phyloP scores from a whole-genome alignment of 2,113 vertebrate genomes.

The Centrocercus urophasianus region DNA sequence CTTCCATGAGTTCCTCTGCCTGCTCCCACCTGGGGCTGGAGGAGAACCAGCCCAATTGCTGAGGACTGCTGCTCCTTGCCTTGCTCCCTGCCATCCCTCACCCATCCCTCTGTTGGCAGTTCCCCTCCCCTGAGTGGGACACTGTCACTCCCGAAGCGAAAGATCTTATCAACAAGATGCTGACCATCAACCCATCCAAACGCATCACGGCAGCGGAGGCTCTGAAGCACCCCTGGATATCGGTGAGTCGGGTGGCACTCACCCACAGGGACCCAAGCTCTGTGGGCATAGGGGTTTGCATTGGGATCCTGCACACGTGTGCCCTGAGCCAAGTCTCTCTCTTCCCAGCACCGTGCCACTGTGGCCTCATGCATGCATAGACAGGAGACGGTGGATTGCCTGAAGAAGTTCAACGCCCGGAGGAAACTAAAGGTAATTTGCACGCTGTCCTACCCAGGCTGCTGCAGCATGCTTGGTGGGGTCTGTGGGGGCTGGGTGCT shows the following conservation, averaged over 20 bases:
- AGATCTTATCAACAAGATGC: conserved; percentile 97
- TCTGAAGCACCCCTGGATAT: conserved; percentile 97
- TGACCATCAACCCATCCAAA: conserved; percentile 95
- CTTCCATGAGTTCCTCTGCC: background rate
- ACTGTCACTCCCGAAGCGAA: conserved; percentile 96
- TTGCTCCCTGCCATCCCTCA: conserved; percentile 25
- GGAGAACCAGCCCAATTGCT: background rate
- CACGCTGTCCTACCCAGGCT: background rate
- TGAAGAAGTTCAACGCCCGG: conserved; percentile 97
- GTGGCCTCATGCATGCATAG: conserved; percentile 98
- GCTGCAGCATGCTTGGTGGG: background rate
- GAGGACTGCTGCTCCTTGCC: background rate
- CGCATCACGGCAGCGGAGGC: conserved; percentile 92
- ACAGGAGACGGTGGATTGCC: conserved; percentile 95
- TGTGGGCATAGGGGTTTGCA: background rate
- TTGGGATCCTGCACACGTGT: background rate
- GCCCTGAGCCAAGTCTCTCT: background rate
- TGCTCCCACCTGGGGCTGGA: background rate
- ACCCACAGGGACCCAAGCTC: accelerated
- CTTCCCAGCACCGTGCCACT: conserved; percentile 90
- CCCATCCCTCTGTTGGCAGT: conserved; percentile 77
- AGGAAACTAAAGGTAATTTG: conserved; percentile 92
- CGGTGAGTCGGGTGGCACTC: conserved; percentile 78
- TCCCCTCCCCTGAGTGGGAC: conserved; percentile 97
- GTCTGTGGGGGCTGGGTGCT: background rate